Percentiles rank a stretch among this genome's conserved stretches.
These are phyloP conservation scores for Prunella fulvescens DNA, from an alignment of 2,113 vertebrate genomes.

Conservation along the genomic window DNA sequence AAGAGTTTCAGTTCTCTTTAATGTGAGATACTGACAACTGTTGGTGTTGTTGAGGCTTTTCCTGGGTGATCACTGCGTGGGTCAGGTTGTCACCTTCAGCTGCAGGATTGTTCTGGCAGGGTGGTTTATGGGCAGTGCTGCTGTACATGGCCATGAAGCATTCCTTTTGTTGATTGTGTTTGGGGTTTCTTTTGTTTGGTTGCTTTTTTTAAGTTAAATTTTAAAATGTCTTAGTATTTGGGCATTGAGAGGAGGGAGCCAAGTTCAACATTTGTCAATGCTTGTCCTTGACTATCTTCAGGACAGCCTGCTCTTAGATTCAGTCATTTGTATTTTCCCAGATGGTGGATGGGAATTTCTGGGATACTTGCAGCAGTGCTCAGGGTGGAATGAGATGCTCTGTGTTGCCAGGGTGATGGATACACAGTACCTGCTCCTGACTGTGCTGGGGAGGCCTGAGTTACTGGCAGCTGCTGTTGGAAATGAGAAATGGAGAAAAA, in stretches of 20 bases:
- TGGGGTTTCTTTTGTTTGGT: not conserved
- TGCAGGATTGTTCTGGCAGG: not conserved
- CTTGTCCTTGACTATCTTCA: not conserved
- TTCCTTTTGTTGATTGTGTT: not conserved
- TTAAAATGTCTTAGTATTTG: not conserved
- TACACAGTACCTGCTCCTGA: not conserved
- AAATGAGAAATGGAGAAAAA: not conserved
- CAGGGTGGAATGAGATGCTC: not conserved
- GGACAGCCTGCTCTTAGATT: not conserved
- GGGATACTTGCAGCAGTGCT: not conserved
- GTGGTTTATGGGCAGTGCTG: not conserved
- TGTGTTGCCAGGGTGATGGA: not conserved
- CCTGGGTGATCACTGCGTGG: not conserved
- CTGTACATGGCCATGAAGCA: not conserved
- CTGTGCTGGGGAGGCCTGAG: not conserved
- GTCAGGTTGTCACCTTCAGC: not conserved
- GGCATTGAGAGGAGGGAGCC: not conserved
- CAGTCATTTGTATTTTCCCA: not conserved
- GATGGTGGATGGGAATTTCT: not conserved
- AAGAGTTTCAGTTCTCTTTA: not conserved
- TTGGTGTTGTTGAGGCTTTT: not conserved
- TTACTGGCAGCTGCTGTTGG: not conserved
- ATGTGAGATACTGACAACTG: not conserved
- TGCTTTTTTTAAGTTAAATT: not conserved
- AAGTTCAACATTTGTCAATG: not conserved